These are phyloP conservation scores for Nothoprocta perdicaria DNA, from an alignment of 2,113 vertebrate genomes.

Conservation along the genomic window DNA sequence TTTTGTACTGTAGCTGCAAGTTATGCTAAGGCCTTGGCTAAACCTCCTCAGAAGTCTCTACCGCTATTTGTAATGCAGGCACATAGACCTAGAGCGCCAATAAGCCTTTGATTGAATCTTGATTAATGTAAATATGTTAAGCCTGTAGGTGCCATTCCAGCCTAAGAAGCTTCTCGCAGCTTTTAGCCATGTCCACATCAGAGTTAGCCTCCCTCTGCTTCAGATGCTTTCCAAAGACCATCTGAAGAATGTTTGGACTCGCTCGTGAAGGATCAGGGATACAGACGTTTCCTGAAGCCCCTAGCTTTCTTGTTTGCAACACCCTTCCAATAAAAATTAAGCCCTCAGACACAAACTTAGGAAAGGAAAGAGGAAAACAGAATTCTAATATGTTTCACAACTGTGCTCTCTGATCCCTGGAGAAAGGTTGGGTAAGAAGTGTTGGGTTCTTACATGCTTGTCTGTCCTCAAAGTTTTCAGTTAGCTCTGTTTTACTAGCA, in stretches of 20 bases:
- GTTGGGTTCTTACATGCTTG: not conserved
- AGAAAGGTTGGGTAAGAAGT: constrained; percentile 52
- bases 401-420: not conserved
- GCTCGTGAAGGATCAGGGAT: not conserved
- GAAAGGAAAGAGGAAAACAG: constrained; percentile 50
- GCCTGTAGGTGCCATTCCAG: constrained; percentile 55
- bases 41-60: constrained; percentile 56
- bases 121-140: constrained; percentile 53
- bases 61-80: constrained; percentile 50
- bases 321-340: constrained; percentile 67
- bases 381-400: constrained; percentile 66
- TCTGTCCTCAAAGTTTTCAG: not conserved
- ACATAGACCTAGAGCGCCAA: constrained; percentile 23
- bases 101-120: constrained; percentile 62
- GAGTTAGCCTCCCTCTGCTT: not conserved
- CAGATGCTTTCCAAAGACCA: constrained; percentile 31
- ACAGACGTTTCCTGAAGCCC: constrained; percentile 50
- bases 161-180: constrained; percentile 36
- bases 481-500: not conserved
- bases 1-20: constrained; percentile 59
- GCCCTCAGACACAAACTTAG: constrained; percentile 45
- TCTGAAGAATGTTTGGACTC: constrained; percentile 44
- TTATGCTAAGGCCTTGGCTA: constrained; percentile 51
- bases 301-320: constrained; percentile 64
- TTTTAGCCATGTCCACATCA: constrained; percentile 46